Evolutionary conservation across 2,797 vertebrate species (phyloP).

Genomic region (Tragelaphus oryx): DNA sequence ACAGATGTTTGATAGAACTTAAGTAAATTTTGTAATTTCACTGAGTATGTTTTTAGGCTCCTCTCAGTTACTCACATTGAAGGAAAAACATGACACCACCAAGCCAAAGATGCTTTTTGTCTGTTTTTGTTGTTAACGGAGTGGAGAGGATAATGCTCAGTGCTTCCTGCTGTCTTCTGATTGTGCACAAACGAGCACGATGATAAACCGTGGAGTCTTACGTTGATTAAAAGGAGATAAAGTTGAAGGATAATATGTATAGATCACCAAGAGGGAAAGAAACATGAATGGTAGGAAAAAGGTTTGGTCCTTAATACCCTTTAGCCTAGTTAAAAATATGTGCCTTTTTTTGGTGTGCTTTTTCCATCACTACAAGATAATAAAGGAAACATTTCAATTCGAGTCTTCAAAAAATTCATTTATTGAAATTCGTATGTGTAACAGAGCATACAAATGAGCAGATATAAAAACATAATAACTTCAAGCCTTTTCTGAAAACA

Average conservation of each 20-base stretch:
- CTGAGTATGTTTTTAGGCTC: constrained; percentile 39
- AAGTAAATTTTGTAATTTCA: constrained; percentile 55
- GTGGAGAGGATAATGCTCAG: neutral
- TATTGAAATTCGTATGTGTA: constrained; percentile 71
- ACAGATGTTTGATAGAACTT: constrained; percentile 44
- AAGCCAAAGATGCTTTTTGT: constrained; percentile 52
- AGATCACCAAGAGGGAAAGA: neutral
- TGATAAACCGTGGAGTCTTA: neutral
- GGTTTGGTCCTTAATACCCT: neutral
- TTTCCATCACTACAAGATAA: constrained; percentile 40
- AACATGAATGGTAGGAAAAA: neutral
- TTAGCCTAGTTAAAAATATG: constrained; percentile 53
- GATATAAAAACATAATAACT: constrained; percentile 50
- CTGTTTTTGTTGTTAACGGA: constrained; percentile 26
- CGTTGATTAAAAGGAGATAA: neutral
- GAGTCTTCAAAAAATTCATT: constrained; percentile 63
- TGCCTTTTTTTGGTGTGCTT: constrained; percentile 60
- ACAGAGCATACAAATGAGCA: constrained; percentile 38
- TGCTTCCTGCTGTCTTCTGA: constrained; percentile 36
- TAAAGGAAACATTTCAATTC: constrained; percentile 43
- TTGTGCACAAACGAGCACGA: neutral
- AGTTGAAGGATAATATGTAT: neutral
- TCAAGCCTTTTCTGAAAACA: constrained; percentile 57
- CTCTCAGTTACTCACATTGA: constrained; percentile 35
- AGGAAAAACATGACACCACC: constrained; percentile 18